These are phyloP conservation scores for Platorchestia sp. DNA, from an alignment of 1,140 invertebrate species.

Conservation along the genomic window DNA sequence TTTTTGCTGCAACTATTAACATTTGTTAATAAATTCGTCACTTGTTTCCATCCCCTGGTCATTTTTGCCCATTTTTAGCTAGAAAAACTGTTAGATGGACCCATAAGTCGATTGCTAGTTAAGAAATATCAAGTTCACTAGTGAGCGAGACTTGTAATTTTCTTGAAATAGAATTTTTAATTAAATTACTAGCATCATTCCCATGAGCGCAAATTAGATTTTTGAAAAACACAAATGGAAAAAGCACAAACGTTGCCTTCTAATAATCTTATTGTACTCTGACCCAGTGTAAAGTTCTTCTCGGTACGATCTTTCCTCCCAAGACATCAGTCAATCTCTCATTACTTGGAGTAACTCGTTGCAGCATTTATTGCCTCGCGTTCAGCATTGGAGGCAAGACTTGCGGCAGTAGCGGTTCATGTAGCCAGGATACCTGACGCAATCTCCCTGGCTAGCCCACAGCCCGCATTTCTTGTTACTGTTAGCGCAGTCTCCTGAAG, in stretches of 20 bases:
- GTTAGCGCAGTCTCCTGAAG: background rate
- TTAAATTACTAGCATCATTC: background rate
- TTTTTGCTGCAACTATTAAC: background rate
- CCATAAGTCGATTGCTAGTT: background rate
- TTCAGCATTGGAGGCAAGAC: constrained; percentile 68
- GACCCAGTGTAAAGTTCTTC: background rate
- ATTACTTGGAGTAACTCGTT: background rate
- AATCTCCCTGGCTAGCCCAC: constrained; percentile 20
- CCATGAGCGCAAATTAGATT: background rate
- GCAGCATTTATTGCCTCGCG: too few relatives aligned
- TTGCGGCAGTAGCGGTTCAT: constrained; percentile 70
- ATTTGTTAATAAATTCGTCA: background rate
- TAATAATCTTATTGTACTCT: background rate
- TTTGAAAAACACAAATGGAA: background rate
- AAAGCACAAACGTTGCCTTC: background rate
- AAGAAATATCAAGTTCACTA: background rate
- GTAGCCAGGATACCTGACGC: constrained; percentile 69
- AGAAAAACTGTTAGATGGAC: background rate
- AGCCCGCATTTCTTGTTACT: background rate
- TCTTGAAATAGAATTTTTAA: background rate
- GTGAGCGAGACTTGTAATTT: background rate
- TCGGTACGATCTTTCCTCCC: background rate
- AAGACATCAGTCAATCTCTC: background rate
- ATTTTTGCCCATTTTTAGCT: background rate
- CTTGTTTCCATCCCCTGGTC: too few relatives aligned